Evolutionary conservation across 2,888 invertebrate species (phyloP).

Genomic region (Eugnorisma glareosa): DNA sequence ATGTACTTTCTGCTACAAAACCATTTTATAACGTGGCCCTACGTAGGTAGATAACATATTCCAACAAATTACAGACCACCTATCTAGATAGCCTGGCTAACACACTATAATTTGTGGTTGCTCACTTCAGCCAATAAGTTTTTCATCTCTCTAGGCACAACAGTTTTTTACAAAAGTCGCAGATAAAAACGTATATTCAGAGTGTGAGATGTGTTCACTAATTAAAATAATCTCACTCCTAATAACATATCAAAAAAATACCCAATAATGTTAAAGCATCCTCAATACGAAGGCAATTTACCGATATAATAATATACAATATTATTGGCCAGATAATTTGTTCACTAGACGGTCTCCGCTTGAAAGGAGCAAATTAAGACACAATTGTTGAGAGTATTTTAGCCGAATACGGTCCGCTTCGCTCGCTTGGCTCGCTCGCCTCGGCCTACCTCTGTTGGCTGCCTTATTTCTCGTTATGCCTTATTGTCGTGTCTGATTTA

Average conservation of each 20-base stretch:
- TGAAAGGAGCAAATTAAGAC: conserved; percentile 78
- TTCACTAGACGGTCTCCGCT: conserved; percentile 69
- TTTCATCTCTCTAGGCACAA: too few relatives aligned
- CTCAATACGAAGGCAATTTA: conserved; percentile 69
- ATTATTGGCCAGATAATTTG: conserved; percentile 74
- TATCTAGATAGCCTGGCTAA: too few relatives aligned
- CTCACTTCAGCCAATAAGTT: neutral
- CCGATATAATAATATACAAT: conserved; percentile 73
- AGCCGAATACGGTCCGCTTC: conserved; percentile 54
- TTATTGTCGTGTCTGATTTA: conserved; percentile 71
- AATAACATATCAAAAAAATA: conserved; percentile 10
- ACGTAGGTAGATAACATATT: neutral
- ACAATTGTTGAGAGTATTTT: conserved; percentile 78
- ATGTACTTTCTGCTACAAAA: neutral
- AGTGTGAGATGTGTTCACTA: neutral
- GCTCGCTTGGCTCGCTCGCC: conserved; percentile 46
- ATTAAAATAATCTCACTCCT: neutral
- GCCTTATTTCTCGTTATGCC: conserved; percentile 72
- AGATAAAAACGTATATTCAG: neutral
- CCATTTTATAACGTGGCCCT: neutral
- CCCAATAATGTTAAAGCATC: conserved; percentile 26
- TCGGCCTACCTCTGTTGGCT: conserved; percentile 43
- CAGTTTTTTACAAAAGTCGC: neutral
- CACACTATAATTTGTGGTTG: neutral
- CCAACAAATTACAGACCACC: too few relatives aligned